These are phyloP conservation scores for Cryptophagus acutangulus DNA, from an alignment of 2,888 invertebrate genomes.

Conservation along the genomic window DNA sequence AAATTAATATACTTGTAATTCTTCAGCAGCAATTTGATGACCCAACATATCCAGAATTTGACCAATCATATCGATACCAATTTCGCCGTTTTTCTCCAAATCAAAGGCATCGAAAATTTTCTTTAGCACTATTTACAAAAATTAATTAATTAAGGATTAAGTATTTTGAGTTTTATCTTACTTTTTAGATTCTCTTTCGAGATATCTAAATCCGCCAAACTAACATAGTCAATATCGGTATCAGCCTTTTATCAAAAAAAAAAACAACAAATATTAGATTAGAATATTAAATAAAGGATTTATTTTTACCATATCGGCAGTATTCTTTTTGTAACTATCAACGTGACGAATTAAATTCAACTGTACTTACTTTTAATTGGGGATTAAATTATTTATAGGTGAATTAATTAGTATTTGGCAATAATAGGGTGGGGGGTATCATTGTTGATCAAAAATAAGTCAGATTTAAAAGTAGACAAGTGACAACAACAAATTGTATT, in stretches of 20 bases:
- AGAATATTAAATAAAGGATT: not conserved
- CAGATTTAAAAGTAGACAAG: not conserved
- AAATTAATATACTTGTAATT: constrained; percentile 54
- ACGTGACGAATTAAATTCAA: constrained; percentile 8
- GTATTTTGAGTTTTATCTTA: constrained; percentile 29
- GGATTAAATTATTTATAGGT: constrained; percentile 29
- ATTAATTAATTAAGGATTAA: constrained; percentile 2
- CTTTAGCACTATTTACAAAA: constrained; percentile 62
- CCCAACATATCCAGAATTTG: constrained; percentile 88
- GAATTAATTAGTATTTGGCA: constrained; percentile 27
- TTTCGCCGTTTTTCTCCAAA: constrained; percentile 77
- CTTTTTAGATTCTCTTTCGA: constrained; percentile 43
- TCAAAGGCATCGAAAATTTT: constrained; percentile 92
- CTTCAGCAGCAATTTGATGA: constrained; percentile 73
- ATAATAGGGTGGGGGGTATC: constrained; percentile 1
- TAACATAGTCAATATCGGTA: not conserved
- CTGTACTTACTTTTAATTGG: constrained; percentile 19
- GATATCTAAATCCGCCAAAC: constrained; percentile 28
- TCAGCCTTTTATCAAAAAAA: not conserved
- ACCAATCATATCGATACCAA: constrained; percentile 76
- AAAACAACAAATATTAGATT: not conserved
- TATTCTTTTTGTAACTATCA: constrained; percentile 3
- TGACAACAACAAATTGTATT: not conserved
- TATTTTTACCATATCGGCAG: constrained; percentile 2
- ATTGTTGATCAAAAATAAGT: too few species aligned